These are phyloP conservation scores for Pan paniscus DNA, from an alignment of 2,113 vertebrate species.

Conservation along the genomic window DNA sequence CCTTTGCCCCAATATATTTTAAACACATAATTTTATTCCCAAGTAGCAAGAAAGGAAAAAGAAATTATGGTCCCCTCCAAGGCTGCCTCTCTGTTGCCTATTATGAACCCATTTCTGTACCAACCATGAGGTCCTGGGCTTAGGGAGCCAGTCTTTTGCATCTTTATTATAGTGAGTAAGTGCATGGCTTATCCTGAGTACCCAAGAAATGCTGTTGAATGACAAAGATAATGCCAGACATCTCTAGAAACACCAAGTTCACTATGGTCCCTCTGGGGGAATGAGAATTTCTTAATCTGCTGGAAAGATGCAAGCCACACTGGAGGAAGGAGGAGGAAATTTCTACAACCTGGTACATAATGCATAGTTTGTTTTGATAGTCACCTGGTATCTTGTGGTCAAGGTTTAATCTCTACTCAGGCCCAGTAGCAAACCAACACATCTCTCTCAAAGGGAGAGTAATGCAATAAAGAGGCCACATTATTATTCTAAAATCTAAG, in stretches of 20 bases:
- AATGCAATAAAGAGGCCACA: background rate
- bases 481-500: background rate
- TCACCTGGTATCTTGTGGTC: background rate
- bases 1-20: background rate
- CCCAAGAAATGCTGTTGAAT: background rate
- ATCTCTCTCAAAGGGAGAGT: background rate
- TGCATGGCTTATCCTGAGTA: background rate
- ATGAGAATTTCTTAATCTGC: background rate
- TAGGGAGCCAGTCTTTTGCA: background rate
- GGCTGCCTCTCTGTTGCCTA: background rate
- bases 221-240: background rate
- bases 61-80: background rate
- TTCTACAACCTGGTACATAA: background rate
- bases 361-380: background rate
- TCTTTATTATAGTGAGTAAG: background rate
- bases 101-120: background rate
- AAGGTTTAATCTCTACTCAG: background rate
- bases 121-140: background rate
- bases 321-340: background rate
- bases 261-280: background rate
- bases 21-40: slow-evolving; percentile 49
- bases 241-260: background rate
- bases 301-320: background rate
- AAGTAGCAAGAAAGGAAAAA: slow-evolving; percentile 22
- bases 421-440: background rate